Percentiles rank a stretch among this genome's conserved stretches.
Conservation (phyloP, 37 sponge, comb jelly and placozoan species). For the Aphrocallistes beatrix region DNA sequence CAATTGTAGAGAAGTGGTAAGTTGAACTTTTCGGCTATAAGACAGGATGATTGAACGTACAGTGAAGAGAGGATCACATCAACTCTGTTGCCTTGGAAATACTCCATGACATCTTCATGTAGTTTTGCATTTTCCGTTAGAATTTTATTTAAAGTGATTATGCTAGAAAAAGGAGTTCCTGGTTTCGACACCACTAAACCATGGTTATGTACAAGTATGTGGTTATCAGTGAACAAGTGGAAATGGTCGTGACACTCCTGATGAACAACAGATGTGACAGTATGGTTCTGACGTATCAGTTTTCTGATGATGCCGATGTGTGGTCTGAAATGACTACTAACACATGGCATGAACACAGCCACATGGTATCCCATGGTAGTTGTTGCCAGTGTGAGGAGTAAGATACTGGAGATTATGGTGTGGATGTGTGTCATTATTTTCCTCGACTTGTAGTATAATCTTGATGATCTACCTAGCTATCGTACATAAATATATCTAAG, state of each 20-base stretch:
- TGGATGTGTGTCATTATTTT: no score
- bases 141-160: neutral
- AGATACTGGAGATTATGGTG: no score
- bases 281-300: neutral
- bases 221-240: neutral
- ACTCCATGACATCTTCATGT: neutral
- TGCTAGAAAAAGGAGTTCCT: neutral
- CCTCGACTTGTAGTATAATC: no score
- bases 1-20: neutral
- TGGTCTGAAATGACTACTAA: neutral
- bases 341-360: neutral
- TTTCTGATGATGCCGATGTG: neutral
- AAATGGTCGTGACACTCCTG: neutral
- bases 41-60: neutral
- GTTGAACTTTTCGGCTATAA: neutral
- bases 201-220: neutral
- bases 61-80: neutral
- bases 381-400: no score
- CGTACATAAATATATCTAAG: no score
- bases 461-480: no score
- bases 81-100: neutral
- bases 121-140: neutral
- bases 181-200: neutral
- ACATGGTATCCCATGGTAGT: neutral
- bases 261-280: neutral